phyloP scores from a whole-genome alignment of 2,888 invertebrate species.

The Muschampia staudingeri region DNA sequence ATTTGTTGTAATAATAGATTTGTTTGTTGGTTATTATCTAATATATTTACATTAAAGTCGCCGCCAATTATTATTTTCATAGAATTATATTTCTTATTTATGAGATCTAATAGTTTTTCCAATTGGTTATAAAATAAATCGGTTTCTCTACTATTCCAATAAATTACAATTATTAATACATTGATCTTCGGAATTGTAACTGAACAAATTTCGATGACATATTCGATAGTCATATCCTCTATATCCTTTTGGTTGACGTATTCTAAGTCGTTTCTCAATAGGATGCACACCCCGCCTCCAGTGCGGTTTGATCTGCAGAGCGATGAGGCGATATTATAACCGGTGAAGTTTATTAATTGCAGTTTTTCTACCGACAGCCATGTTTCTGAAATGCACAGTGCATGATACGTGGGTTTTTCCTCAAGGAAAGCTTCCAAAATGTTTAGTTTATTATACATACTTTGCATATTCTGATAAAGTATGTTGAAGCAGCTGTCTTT shows the following conservation, averaged over 20 bases:
- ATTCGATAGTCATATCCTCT: conserved; percentile 54
- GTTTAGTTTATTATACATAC: conserved; percentile 52
- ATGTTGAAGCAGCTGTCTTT: conserved; percentile 33
- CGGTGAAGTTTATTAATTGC: conserved; percentile 37
- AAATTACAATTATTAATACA: conserved; percentile 56
- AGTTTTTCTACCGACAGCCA: conserved; percentile 50
- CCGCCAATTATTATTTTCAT: conserved; percentile 56
- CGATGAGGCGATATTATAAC: conserved; percentile 39
- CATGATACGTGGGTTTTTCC: conserved; percentile 27
- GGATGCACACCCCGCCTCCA: conserved; percentile 62
- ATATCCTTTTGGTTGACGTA: conserved; percentile 48
- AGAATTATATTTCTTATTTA: conserved; percentile 44
- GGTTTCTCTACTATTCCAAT: conserved; percentile 56
- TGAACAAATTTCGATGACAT: conserved; percentile 60
- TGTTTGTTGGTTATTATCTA: conserved; percentile 12
- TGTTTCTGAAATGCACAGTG: conserved; percentile 55
- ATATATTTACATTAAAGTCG: conserved; percentile 50
- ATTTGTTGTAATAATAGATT: conserved; percentile 24
- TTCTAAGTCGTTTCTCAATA: conserved; percentile 42
- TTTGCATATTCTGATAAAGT: conserved; percentile 59
- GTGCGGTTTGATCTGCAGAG: conserved; percentile 47
- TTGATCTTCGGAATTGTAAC: conserved; percentile 48
- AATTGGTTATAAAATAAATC: conserved; percentile 53
- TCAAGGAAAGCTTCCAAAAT: conserved; percentile 52
- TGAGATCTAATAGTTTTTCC: conserved; percentile 38